Evolutionary conservation across 2,797 vertebrate genomes (phyloP).

Genomic region (Sciurus vulgaris): DNA sequence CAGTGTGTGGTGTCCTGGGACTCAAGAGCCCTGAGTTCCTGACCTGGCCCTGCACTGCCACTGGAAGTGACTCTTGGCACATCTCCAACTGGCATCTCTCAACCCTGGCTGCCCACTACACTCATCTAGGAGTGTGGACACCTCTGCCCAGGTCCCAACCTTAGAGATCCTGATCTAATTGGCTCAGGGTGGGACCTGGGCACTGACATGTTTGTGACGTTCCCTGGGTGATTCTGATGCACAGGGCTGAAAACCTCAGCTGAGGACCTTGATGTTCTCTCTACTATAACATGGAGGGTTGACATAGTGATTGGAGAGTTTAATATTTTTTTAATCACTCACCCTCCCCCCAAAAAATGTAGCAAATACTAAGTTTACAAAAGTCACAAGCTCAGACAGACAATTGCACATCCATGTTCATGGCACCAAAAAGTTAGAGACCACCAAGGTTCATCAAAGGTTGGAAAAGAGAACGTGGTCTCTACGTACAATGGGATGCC

Average conservation of each 20-base stretch:
- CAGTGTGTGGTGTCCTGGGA: fast-evolving
- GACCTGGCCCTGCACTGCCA: fast-evolving
- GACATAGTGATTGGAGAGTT: neutral
- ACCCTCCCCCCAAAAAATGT: no score
- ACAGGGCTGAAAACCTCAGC: neutral
- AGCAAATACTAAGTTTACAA: neutral
- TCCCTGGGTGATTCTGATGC: neutral
- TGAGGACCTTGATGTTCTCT: neutral
- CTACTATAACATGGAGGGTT: neutral
- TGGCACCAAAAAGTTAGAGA: neutral
- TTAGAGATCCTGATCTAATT: neutral
- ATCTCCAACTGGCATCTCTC: neutral
- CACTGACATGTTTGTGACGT: neutral
- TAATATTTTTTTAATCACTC: neutral
- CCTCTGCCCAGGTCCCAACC: neutral
- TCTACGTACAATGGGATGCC: neutral
- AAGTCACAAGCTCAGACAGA: neutral
- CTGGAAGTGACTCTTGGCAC: neutral
- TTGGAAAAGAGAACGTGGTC: neutral
- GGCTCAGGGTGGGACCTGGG: neutral
- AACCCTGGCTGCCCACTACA: no score
- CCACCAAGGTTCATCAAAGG: neutral
- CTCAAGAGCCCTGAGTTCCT: neutral
- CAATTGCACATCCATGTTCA: neutral
- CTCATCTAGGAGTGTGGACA: neutral